Evolutionary conservation across 2,888 invertebrate species (phyloP), one percentile per base, ranked within the genome.

Genomic region (Drosophila borborema): DNA sequence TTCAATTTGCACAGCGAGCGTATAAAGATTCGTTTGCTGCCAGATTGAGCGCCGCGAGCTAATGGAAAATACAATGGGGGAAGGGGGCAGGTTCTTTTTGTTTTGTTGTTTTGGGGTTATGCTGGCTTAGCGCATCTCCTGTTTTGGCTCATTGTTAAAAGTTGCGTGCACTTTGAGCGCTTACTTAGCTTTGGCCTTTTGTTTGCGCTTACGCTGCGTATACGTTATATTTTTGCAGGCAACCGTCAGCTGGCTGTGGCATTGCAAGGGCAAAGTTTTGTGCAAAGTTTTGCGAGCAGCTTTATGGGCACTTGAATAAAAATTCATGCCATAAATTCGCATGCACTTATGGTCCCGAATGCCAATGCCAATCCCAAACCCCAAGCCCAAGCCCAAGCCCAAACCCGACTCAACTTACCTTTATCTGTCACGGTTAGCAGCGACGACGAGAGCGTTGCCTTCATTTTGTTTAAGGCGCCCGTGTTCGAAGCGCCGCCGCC

Each of bases 361-460:
- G 55, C 62, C 55, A 20, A 55, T 53, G 20, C 60, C 12, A 20
- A 41, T 3, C 51, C 36, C 23, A 16, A 46, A 3, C 12, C 55
- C 38, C 18, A n/a, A 14, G 5, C 40, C 28, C 38, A 14, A 5
- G n/a, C 38, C 5, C 38, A 6, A 38, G 14, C 16, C 12, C 23
- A 55, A 18, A 40, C 40, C 10, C 10, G n/a, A 12, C 36, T 28
- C 9, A 9, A 72, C 79, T 83, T 56, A 84, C 97, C 97, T 95
- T 96, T 97, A 93, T 97, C 97, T 92, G 97, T 97, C 75, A 97
- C 97, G 64, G 95, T 97, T 92, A 97, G 95, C 58, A 97, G 94
- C 68, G 96, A 97, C 40, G 96, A 96, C 69, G 96, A 96, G 74
- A 97, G 94, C 51, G 97, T 96, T 93, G 97, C 97, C 81, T 96